phyloP scores from a whole-genome alignment of 1,140 invertebrate species.

The Chionoecetes opilio region DNA sequence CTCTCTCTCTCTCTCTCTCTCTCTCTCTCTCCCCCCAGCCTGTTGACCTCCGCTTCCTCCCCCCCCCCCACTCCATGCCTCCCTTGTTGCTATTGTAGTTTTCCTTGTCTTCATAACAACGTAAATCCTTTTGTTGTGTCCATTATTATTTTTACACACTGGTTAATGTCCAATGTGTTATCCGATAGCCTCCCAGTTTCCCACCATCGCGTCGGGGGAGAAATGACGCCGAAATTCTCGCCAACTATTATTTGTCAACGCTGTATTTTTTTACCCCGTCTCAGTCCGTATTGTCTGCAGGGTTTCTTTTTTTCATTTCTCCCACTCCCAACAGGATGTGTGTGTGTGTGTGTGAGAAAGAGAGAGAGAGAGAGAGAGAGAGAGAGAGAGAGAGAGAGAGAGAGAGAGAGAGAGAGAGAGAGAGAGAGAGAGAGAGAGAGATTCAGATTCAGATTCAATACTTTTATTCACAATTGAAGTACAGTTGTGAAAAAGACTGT shows the following conservation, averaged over 20 bases:
- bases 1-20: too few species aligned
- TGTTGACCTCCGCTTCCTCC: conserved; percentile 60
- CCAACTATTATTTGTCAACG: background rate
- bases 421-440: background rate
- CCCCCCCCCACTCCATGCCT: background rate
- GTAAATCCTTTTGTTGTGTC: background rate
- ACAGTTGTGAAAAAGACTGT: too few species aligned
- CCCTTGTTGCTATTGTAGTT: conserved; percentile 43
- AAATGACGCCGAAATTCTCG: background rate
- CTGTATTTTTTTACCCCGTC: background rate
- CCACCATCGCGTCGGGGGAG: background rate
- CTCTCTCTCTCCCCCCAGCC: background rate
- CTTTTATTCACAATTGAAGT: too few species aligned
- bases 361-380: conserved; percentile 34
- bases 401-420: conserved; percentile 19
- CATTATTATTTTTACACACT: background rate
- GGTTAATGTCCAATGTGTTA: background rate
- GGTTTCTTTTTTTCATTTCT: background rate
- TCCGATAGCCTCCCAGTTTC: background rate
- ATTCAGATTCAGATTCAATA: too few species aligned
- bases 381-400: conserved; percentile 27
- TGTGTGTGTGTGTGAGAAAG: conserved; percentile 30
- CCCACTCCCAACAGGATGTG: background rate
- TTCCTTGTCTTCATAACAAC: background rate
- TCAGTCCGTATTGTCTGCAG: too few species aligned